These are phyloP conservation scores for Hyles euphorbiae DNA, from an alignment of 1,140 invertebrate genomes.

Conservation along the genomic window DNA sequence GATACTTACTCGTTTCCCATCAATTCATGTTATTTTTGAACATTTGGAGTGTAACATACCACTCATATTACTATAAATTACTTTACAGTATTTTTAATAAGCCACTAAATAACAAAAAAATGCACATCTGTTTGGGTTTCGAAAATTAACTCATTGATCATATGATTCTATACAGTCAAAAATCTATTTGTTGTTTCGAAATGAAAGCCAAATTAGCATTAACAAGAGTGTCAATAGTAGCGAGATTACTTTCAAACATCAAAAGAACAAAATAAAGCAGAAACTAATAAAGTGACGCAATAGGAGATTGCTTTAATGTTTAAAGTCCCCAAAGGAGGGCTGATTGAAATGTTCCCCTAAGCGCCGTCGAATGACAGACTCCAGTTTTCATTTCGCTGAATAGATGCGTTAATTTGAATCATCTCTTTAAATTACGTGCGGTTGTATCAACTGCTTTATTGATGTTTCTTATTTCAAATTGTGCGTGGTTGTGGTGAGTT, in stretches of 20 bases:
- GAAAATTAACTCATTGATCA: neutral
- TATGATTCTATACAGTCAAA: too few relatives aligned
- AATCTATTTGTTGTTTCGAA: too few relatives aligned
- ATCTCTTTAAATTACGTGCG: conserved; percentile 40
- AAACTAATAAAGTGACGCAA: conserved; percentile 70
- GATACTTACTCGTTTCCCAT: too few relatives aligned
- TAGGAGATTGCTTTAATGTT: conserved; percentile 69
- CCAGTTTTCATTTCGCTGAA: conserved; percentile 61
- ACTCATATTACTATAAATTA: too few relatives aligned
- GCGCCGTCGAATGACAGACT: conserved; percentile 50
- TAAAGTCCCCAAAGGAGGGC: conserved; percentile 63
- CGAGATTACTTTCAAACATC: conserved; percentile 61
- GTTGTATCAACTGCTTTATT: conserved; percentile 1
- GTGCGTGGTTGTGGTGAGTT: neutral
- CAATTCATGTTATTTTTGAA: too few relatives aligned
- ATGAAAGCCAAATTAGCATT: too few relatives aligned
- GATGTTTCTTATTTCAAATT: neutral
- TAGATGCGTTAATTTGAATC: conserved; percentile 73
- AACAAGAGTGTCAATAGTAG: conserved; percentile 33
- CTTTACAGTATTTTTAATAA: too few relatives aligned
- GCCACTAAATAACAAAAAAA: too few relatives aligned
- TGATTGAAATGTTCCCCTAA: conserved; percentile 65
- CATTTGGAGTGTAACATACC: too few relatives aligned
- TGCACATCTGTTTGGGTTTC: neutral
- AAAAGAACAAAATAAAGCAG: conserved; percentile 66